Evolutionary conservation across 2,888 invertebrate genomes (phyloP).

Genomic region (Pseudanteris insignis): DNA sequence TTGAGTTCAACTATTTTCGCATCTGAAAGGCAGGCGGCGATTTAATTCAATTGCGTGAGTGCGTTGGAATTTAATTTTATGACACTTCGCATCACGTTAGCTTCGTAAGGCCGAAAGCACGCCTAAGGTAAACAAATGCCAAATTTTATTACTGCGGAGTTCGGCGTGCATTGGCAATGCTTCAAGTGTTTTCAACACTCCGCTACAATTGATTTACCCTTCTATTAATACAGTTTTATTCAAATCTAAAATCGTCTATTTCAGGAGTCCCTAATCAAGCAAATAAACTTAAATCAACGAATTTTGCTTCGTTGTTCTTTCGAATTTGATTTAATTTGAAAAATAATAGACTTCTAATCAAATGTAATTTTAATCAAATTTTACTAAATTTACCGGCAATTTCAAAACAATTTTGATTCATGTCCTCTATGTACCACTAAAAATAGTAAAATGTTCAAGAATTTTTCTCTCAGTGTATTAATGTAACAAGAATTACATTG

Average conservation of each 20-base stretch:
- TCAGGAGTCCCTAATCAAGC: too few species aligned
- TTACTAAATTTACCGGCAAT: too few species aligned
- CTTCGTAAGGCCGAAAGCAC: conserved; percentile 17
- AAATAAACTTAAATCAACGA: too few species aligned
- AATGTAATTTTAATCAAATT: too few species aligned
- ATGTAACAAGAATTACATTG: too few species aligned
- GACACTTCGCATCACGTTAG: conserved; percentile 3
- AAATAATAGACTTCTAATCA: too few species aligned
- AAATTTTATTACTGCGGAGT: conserved; percentile 7
- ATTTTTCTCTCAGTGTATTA: too few species aligned
- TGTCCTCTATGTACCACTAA: too few species aligned
- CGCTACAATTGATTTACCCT: conserved; percentile 5
- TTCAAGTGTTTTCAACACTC: conserved; percentile 22
- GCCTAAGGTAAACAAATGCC: conserved; percentile 16
- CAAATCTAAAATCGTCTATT: neutral
- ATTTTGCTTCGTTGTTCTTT: neutral
- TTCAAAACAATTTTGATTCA: too few species aligned
- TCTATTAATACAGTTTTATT: conserved; percentile 11
- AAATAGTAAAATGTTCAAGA: too few species aligned
- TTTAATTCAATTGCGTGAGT: neutral
- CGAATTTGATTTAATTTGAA: too few species aligned
- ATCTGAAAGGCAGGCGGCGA: neutral
- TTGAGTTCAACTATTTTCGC: neutral
- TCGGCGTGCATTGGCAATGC: conserved; percentile 15
- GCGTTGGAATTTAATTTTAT: conserved; percentile 9